Conservation (phyloP, 1,140 invertebrate genomes). For the Globodera ellingtonae region DNA sequence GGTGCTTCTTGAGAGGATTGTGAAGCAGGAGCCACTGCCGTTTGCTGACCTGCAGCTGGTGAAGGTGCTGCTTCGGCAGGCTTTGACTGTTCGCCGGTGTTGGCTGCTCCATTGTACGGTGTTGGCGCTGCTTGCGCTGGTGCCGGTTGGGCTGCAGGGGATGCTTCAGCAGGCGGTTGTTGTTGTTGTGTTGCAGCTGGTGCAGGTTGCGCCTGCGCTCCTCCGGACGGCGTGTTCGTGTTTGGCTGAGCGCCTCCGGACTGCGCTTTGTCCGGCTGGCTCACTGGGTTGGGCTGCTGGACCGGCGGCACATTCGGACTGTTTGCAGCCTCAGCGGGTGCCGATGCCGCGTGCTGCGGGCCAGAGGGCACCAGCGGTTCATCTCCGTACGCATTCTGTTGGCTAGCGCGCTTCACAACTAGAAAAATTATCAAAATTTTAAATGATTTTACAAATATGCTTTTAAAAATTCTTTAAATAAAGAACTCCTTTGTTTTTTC, state of each 20-base stretch:
- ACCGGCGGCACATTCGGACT: background rate
- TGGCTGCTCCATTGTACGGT: background rate
- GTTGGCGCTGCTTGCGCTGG: conserved; percentile 6
- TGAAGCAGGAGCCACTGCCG: conserved; percentile 12
- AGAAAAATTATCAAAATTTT: background rate
- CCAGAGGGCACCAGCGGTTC: conserved; percentile 19
- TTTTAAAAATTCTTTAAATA: background rate
- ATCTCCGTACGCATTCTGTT: conserved; percentile 28
- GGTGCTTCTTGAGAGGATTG: background rate
- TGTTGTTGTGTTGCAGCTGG: conserved; percentile 4
- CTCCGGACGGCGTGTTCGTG: conserved; percentile 6
- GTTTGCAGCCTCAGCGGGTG: background rate
- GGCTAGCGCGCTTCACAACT: conserved; percentile 24
- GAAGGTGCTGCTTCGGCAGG: conserved; percentile 16
- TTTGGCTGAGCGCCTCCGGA: background rate
- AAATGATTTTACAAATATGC: background rate
- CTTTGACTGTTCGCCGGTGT: background rate
- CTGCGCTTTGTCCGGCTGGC: conserved; percentile 9
- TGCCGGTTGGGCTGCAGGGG: background rate
- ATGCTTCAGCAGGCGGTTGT: background rate
- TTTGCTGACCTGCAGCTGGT: conserved; percentile 5
- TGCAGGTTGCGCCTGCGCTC: background rate
- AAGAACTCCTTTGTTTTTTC: background rate
- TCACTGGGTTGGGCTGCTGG: conserved; percentile 12
- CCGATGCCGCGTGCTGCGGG: background rate